Evolutionary conservation across 2,888 invertebrate species (phyloP).

Genomic region (Elegia similella): DNA sequence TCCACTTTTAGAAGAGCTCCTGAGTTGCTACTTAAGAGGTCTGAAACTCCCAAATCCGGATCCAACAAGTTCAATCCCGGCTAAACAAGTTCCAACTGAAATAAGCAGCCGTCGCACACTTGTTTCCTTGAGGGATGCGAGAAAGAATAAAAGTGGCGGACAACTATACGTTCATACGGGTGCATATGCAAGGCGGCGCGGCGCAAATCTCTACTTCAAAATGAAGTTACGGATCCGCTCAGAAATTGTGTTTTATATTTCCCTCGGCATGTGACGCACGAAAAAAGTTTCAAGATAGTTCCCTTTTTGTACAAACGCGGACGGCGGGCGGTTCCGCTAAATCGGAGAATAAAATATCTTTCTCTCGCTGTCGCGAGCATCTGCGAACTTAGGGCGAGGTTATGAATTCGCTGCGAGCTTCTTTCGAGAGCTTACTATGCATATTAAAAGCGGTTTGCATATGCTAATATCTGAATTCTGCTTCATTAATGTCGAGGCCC

Average conservation of each 20-base stretch:
- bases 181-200: slow-evolving; percentile 63
- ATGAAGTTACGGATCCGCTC: slow-evolving; percentile 70
- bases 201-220: slow-evolving; percentile 64
- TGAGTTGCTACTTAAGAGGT: slow-evolving; percentile 49
- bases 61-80: slow-evolving; percentile 61
- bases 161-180: slow-evolving; percentile 44
- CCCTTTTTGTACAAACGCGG: slow-evolving; percentile 36
- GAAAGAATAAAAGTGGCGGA: slow-evolving; percentile 56
- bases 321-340: slow-evolving; percentile 34
- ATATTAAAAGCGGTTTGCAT: slow-evolving; percentile 16
- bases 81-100: slow-evolving; percentile 71
- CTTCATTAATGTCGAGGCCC: slow-evolving; percentile 23
- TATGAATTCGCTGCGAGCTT: slow-evolving; percentile 16
- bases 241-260: slow-evolving; percentile 71
- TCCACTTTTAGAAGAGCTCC: slow-evolving; percentile 33
- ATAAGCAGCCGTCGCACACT: slow-evolving; percentile 67
- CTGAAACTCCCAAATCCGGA: slow-evolving; percentile 59
- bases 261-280: slow-evolving; percentile 53
- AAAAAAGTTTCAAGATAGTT: slow-evolving; percentile 61
- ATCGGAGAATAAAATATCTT: slow-evolving; percentile 38
- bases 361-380: slow-evolving; percentile 34
- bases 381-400: slow-evolving; percentile 21
- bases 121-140: slow-evolving; percentile 58
- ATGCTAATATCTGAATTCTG: slow-evolving; percentile 12
- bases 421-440: slow-evolving; percentile 15